Base-by-base conservation (phyloP, 2,797 vertebrate genomes). In the Myripristis jacobus region DNA sequence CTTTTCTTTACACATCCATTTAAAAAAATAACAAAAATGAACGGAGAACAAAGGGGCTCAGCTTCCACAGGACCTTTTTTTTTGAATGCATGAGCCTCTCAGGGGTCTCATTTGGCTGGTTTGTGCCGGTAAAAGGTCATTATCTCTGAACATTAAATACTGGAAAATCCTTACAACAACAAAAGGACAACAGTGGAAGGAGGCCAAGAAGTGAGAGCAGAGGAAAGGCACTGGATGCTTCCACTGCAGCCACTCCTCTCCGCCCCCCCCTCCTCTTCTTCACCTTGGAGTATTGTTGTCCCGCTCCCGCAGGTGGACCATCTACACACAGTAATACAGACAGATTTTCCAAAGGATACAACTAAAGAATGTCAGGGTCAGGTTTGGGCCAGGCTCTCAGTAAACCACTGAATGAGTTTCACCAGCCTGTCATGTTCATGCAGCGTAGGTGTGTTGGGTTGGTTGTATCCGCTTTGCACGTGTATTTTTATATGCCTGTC, bases 161-260 rank as follows among this genome's bases (percentile, higher is more conserved):
- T 79, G 91, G 86, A 85, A 92, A 87, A 83, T 71, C 75, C 82
- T 79, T 85, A 34, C 63, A 75, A 87, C 88, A 87, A 89, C 82
- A 89, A 73, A 62, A 83, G 79, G 83, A 93, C 92, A 93, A 93
- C 84, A 89, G 90, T 93, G 92, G 92, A 91, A 59, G 52, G 57
- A 1, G 56, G 92, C 92, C 92, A 93, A 91, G 85, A 63, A 60
- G 56, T 34, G 52, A 65, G 73, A 62, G 79, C 76, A 81, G 77
- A 89, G 81, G 88, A 77, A 91, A 91, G 71, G 62, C 77, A 66
- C 51, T 22, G 68, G 79, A 83, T 59, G 76, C 83, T 80, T 83
- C 87, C 75, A 84, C 77, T 43, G 75, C 66, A 29, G 75, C 79
- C 83, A 63, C 84, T 79, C 85, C 88, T 85, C 86, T 70, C 59